Conservation (phyloP, 2,797 vertebrate species). For the Anisognathus igniventris region DNA sequence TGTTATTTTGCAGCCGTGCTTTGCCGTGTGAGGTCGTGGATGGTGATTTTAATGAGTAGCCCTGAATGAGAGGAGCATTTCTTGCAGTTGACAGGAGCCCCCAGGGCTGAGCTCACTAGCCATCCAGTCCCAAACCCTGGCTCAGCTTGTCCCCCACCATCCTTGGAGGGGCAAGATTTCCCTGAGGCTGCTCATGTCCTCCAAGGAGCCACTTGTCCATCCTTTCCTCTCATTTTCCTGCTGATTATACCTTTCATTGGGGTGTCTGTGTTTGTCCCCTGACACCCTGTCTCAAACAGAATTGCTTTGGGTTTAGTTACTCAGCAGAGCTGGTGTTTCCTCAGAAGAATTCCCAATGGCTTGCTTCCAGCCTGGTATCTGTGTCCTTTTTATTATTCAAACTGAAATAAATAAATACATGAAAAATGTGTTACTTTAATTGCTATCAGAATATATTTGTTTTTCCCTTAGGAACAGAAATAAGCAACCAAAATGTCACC, state of each 20-base stretch:
- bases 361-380: background rate
- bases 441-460: background rate
- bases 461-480: background rate
- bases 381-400: background rate
- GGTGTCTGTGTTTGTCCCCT: background rate
- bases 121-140: background rate
- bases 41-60: background rate
- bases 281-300: background rate
- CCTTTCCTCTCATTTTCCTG: background rate
- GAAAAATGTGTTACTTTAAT: background rate
- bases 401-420: background rate
- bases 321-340: background rate
- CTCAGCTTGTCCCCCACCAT: background rate
- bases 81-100: background rate
- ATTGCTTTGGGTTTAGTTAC: background rate
- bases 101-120: background rate
- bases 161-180: background rate
- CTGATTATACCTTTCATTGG: accelerated
- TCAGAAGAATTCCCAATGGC: background rate
- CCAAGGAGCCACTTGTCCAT: accelerated
- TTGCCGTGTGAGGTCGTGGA: accelerated
- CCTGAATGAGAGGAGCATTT: background rate
- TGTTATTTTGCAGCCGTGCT: background rate
- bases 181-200: background rate
- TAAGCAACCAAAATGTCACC: background rate